Evolutionary conservation across 92 coral and sea anemone genomes (phyloP).

Genomic region (Zoanthus gigantus): DNA sequence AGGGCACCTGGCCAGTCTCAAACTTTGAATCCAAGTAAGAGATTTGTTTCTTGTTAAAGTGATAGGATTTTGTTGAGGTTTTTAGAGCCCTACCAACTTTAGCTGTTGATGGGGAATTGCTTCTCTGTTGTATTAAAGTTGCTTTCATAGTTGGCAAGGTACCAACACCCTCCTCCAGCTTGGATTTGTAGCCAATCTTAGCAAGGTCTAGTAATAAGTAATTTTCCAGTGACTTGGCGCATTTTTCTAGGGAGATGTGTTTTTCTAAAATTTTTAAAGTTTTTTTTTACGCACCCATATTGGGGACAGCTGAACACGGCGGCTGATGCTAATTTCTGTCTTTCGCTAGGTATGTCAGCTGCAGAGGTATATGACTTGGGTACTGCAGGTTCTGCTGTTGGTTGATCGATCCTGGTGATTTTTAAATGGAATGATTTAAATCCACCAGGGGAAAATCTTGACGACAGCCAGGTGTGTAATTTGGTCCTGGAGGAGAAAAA

Average conservation of each 20-base stretch:
- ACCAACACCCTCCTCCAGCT: conserved; percentile 44
- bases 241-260: conserved; percentile 50
- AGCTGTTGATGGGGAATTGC: background rate
- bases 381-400: conserved; percentile 8
- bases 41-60: background rate
- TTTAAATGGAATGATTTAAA: conserved; percentile 8
- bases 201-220: conserved; percentile 54
- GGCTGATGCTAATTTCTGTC: background rate
- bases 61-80: background rate
- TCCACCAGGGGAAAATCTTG: conserved; percentile 22
- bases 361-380: conserved; percentile 9
- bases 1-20: conserved; percentile 9
- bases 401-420: background rate
- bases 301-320: background rate
- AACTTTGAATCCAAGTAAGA: conserved; percentile 18
- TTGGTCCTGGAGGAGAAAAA: background rate
- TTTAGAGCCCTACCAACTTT: conserved; percentile 5
- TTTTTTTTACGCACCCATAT: conserved; percentile 45
- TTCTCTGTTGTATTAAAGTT: conserved; percentile 14
- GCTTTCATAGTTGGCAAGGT: conserved; percentile 4
- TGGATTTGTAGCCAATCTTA: conserved; percentile 52
- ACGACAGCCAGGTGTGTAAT: conserved; percentile 4
- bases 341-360: background rate
- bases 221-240: conserved; percentile 49
- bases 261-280: conserved; percentile 26